Conservation (phyloP, 2,888 invertebrate genomes). For the Strigamia crassipes region DNA sequence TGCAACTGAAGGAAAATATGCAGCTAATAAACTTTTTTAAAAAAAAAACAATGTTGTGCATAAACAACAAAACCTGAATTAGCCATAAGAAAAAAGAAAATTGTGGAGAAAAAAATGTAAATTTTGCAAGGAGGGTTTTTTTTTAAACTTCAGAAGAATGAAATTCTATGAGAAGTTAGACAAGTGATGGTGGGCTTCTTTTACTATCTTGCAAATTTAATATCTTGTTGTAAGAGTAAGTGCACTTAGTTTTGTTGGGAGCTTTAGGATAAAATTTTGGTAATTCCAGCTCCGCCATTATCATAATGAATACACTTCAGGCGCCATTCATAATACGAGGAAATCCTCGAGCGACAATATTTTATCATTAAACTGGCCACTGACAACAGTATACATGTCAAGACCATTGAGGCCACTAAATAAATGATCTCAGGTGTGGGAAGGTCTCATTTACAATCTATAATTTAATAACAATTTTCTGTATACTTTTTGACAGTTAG, state of each 20-base stretch:
- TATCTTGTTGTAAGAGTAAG: constrained; percentile 11
- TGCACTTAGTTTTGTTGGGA: constrained; percentile 3
- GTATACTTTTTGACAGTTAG: neutral
- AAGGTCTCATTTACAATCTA: constrained; percentile 13
- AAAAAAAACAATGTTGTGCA: neutral
- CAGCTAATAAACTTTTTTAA: neutral
- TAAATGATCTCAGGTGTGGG: neutral
- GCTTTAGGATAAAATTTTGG: constrained; percentile 16
- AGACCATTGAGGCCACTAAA: neutral
- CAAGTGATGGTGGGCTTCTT: neutral
- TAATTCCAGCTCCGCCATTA: constrained; percentile 11
- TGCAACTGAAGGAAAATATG: neutral
- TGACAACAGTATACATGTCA: neutral
- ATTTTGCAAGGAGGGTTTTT: neutral
- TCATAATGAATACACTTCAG: constrained; percentile 30
- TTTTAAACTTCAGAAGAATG: neutral
- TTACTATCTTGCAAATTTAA: constrained; percentile 22
- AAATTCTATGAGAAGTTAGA: neutral
- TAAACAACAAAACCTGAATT: constrained; percentile 12
- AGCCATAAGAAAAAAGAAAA: neutral
- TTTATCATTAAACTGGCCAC: constrained; percentile 30
- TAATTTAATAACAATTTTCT: neutral
- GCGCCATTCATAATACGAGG: constrained; percentile 12
- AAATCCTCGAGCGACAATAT: constrained; percentile 12
- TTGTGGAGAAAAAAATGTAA: neutral